Evolutionary conservation across 2,888 invertebrate species (phyloP).

Genomic region (Cephalotes varians): DNA sequence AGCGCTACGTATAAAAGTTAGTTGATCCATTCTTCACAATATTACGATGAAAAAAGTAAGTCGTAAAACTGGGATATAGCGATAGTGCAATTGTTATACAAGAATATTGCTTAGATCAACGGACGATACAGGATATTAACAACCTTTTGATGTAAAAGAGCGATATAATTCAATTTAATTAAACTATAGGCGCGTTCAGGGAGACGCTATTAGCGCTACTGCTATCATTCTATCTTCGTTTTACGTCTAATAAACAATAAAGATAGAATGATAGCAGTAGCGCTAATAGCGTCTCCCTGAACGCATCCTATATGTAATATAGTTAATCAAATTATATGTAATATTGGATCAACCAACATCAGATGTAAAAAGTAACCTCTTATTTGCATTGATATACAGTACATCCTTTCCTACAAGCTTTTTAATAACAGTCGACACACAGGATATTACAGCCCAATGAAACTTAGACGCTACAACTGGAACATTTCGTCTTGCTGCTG

Average conservation of each 20-base stretch:
- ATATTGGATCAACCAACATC: conserved; percentile 63
- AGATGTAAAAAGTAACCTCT: conserved; percentile 56
- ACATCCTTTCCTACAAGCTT: conserved; percentile 66
- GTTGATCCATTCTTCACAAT: conserved; percentile 59
- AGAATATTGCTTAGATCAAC: conserved; percentile 19
- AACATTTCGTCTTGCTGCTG: conserved; percentile 96
- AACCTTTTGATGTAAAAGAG: conserved; percentile 25
- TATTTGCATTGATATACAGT: conserved; percentile 63
- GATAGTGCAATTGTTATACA: conserved; percentile 30
- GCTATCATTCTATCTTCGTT: too few species aligned
- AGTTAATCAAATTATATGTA: conserved; percentile 15
- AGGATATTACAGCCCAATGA: conserved; percentile 65
- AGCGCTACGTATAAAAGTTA: conserved; percentile 64
- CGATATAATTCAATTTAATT: conserved; percentile 42
- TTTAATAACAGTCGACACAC: conserved; percentile 67
- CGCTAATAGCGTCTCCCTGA: too few species aligned
- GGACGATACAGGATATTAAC: neutral
- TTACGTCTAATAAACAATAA: too few species aligned
- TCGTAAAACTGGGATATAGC: conserved; percentile 37
- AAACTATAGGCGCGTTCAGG: too few species aligned
- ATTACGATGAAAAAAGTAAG: conserved; percentile 50
- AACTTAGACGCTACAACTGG: conserved; percentile 92
- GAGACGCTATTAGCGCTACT: too few species aligned
- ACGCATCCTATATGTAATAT: too few species aligned
- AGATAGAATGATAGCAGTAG: too few species aligned